A percentile compares a stretch with the other conserved stretches of the same genome.
Conservation (phyloP, 2,888 invertebrate species). For the Phanerotoma sp. region DNA sequence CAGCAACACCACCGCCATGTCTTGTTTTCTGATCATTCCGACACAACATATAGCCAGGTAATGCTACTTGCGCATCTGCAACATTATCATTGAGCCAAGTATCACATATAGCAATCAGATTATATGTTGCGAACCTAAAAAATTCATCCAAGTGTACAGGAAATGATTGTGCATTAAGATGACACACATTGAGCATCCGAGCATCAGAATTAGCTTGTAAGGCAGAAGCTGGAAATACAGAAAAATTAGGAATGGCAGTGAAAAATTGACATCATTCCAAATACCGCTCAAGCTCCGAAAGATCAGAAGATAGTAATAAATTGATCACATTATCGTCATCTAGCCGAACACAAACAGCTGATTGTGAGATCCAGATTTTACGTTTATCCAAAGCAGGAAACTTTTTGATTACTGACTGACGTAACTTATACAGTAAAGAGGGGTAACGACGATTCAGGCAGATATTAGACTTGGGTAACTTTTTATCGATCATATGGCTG, state of each 20-base stretch:
- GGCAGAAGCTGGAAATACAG: too few species aligned
- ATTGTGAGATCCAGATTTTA: too few species aligned
- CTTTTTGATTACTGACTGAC: neutral
- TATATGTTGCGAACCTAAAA: neutral
- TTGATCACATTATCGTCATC: neutral
- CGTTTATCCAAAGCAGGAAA: too few species aligned
- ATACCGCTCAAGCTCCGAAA: neutral
- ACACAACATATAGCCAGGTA: neutral
- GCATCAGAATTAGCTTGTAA: too few species aligned
- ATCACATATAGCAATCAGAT: neutral
- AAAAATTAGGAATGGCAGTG: too few species aligned
- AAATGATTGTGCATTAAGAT: neutral
- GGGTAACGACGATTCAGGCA: too few species aligned
- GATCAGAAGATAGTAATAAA: neutral
- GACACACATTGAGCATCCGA: neutral
- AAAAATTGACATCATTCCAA: too few species aligned
- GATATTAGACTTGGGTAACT: neutral
- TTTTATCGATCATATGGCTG: neutral
- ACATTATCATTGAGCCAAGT: constrained; percentile 4
- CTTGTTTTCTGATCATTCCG: neutral
- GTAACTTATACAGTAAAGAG: neutral
- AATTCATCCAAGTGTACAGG: neutral
- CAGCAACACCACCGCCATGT: neutral
- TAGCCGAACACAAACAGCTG: neutral
- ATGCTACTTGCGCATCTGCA: neutral